Percentiles rank a stretch among this genome's conserved stretches.
Conservation (phyloP, 2,888 invertebrate genomes). For the Trichacis sp. region DNA sequence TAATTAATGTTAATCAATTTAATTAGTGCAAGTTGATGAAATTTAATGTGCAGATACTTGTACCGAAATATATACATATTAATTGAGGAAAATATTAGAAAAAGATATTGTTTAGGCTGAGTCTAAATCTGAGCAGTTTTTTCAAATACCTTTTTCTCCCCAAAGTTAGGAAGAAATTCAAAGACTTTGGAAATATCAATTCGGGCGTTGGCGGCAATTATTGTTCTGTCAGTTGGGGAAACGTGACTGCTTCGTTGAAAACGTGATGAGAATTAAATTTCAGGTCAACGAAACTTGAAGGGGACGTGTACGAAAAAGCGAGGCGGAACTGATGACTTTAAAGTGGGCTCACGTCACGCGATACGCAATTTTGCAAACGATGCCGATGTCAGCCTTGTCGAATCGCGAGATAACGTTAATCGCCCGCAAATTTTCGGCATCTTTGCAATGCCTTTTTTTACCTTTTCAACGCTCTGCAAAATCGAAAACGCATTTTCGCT, state of each 20-base stretch:
- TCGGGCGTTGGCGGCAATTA: constrained; percentile 1
- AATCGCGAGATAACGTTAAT: not conserved
- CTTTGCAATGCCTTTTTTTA: not conserved
- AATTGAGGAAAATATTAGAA: no score
- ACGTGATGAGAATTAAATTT: constrained; percentile 3
- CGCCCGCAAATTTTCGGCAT: not conserved
- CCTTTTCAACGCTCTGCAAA: not conserved
- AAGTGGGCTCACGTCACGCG: constrained; percentile 8
- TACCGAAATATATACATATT: no score
- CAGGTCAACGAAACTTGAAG: constrained; percentile 6
- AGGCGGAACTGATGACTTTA: constrained; percentile 4
- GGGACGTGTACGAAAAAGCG: constrained; percentile 1
- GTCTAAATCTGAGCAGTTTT: no score
- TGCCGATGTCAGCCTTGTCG: constrained; percentile 3
- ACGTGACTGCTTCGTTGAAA: constrained; percentile 5
- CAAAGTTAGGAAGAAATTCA: not conserved
- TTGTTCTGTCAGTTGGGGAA: constrained; percentile 4
- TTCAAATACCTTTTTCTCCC: no score
- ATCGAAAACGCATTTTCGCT: no score
- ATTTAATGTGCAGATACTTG: no score
- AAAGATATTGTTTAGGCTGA: no score
- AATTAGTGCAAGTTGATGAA: no score
- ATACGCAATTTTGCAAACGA: constrained; percentile 3
- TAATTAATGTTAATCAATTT: no score
- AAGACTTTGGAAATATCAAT: not conserved